A percentile compares a stretch with the other conserved stretches of the same genome.
Evolutionary conservation across 2,113 vertebrate genomes (phyloP).

Genomic region (Pipa parva): DNA sequence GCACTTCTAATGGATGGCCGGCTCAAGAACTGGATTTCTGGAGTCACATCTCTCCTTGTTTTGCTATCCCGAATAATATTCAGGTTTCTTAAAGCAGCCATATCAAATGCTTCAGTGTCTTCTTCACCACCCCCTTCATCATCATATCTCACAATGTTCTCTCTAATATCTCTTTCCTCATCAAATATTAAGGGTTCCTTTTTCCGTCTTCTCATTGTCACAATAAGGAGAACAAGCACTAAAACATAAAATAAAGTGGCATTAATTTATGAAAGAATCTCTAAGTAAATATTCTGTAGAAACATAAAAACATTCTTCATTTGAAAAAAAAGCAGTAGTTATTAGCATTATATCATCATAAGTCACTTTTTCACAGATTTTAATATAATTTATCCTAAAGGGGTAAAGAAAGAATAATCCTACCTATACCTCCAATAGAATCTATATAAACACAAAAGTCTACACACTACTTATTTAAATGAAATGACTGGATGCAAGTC

Average conservation of each 20-base stretch:
- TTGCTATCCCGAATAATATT: slow-evolving; percentile 80
- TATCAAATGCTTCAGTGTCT: slow-evolving; percentile 94
- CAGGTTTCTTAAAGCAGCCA: slow-evolving; percentile 89
- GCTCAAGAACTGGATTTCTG: slow-evolving; percentile 84
- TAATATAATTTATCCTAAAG: too few species aligned
- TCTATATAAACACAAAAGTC: too few species aligned
- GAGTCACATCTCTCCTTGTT: slow-evolving; percentile 83
- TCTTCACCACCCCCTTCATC: slow-evolving; percentile 95
- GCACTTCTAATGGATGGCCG: slow-evolving; percentile 78
- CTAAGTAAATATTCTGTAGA: too few species aligned
- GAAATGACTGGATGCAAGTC: too few species aligned
- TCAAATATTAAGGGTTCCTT: slow-evolving; percentile 92
- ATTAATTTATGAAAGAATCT: too few species aligned
- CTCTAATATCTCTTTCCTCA: slow-evolving; percentile 86
- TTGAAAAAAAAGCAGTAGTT: too few species aligned
- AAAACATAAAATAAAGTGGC: slow-evolving; percentile 44
- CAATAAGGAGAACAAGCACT: slow-evolving; percentile 89
- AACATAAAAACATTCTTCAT: too few species aligned
- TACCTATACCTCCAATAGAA: too few species aligned
- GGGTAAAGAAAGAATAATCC: too few species aligned
- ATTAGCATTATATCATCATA: too few species aligned
- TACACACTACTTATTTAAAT: too few species aligned
- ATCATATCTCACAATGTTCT: slow-evolving; percentile 93
- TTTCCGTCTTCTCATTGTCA: slow-evolving; percentile 81
- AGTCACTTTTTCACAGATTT: too few species aligned